Conservation (phyloP, 2,797 vertebrate species). For the Oryzias dopingdopingensis region DNA sequence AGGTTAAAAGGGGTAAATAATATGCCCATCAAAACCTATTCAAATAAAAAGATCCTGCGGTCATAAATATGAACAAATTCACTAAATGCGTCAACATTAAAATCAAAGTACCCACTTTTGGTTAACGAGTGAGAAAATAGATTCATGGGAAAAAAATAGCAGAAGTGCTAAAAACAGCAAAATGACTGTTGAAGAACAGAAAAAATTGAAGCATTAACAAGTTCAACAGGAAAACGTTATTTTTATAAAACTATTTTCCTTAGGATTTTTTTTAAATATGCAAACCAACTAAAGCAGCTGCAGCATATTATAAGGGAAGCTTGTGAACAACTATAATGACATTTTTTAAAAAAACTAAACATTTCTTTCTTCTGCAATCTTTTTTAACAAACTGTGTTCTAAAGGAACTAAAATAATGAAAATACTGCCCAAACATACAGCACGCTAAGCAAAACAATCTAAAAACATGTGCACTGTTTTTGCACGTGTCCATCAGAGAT, state of each 20-base stretch:
- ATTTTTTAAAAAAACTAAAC: conserved; percentile 29
- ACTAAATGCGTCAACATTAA: no score
- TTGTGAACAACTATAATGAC: conserved; percentile 26
- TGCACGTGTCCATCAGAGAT: conserved; percentile 37
- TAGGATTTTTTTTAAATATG: conserved; percentile 16
- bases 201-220: conserved; percentile 37
- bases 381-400: conserved; percentile 11
- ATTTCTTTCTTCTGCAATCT: not conserved
- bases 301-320: conserved; percentile 14
- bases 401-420: conserved; percentile 25
- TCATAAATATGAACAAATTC: no score
- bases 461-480: conserved; percentile 24
- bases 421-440: conserved; percentile 34
- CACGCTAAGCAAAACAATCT: conserved; percentile 28
- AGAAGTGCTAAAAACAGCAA: conserved; percentile 30
- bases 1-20: no score
- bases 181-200: conserved; percentile 32
- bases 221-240: conserved; percentile 32
- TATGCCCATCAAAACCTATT: no score
- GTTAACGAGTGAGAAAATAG: not conserved
- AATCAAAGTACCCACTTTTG: no score
- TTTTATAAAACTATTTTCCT: conserved; percentile 20
- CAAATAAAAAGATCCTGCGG: no score
- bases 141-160: not conserved
- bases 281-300: conserved; percentile 12